These are phyloP conservation scores for Laspeyria flexula DNA, from an alignment of 2,888 invertebrate genomes.

Conservation along the genomic window DNA sequence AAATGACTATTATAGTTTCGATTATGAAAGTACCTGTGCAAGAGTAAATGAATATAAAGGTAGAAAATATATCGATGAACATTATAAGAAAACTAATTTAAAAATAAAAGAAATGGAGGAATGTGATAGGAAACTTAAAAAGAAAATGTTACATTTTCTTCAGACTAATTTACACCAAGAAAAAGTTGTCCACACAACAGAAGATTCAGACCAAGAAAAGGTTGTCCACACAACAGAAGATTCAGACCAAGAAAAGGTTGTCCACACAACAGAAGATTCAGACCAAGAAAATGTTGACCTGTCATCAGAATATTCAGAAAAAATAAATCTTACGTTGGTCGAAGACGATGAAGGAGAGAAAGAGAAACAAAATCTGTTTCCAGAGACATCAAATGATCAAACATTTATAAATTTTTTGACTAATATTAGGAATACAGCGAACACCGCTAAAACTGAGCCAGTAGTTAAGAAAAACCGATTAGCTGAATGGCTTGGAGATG, in stretches of 20 bases:
- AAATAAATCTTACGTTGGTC: too few relatives aligned
- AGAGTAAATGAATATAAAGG: constrained; percentile 57
- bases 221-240: too few relatives aligned
- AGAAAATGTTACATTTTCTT: constrained; percentile 48
- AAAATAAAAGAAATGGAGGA: constrained; percentile 71
- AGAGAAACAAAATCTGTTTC: background rate
- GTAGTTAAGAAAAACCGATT: constrained; percentile 36
- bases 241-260: too few relatives aligned
- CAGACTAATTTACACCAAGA: too few relatives aligned
- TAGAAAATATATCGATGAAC: constrained; percentile 59
- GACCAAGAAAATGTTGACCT: too few relatives aligned
- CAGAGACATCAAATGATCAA: background rate
- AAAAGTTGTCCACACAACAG: too few relatives aligned
- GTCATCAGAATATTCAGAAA: too few relatives aligned
- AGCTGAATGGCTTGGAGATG: constrained; percentile 67
- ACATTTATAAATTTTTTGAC: constrained; percentile 1
- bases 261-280: too few relatives aligned
- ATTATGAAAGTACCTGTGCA: constrained; percentile 48
- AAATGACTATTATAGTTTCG: constrained; percentile 10
- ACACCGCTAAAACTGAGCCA: constrained; percentile 6
- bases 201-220: background rate
- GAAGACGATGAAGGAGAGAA: background rate
- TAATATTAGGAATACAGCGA: background rate
- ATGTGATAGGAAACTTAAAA: constrained; percentile 62
- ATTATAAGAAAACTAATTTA: constrained; percentile 62